These are phyloP conservation scores for Labeo rohita DNA, from an alignment of 2,113 vertebrate species.

Conservation along the genomic window DNA sequence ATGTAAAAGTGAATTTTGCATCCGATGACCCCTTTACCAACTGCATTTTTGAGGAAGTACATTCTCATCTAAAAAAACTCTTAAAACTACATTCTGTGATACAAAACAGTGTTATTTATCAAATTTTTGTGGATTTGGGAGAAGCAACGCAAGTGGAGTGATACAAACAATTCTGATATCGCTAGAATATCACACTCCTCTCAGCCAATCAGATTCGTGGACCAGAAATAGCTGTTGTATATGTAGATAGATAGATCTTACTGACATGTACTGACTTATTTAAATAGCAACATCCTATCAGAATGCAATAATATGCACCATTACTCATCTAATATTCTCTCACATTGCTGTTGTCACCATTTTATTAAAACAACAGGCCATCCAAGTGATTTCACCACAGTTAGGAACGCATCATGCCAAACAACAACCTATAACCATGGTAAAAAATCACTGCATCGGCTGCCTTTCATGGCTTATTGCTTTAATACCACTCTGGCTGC, in stretches of 20 bases:
- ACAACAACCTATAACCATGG: neutral
- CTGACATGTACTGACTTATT: neutral
- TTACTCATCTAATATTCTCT: neutral
- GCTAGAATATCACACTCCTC: no score
- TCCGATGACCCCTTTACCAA: no score
- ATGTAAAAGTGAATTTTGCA: no score
- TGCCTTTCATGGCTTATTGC: slow-evolving; percentile 3
- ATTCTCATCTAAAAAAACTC: no score
- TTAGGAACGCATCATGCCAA: neutral
- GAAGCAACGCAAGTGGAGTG: no score
- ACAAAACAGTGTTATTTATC: no score
- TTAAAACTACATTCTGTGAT: no score
- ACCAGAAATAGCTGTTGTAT: no score
- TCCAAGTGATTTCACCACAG: neutral
- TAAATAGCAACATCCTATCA: neutral
- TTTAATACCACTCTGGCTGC: slow-evolving; percentile 10
- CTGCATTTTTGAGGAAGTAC: no score
- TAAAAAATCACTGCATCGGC: neutral
- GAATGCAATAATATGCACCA: neutral
- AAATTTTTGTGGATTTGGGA: no score
- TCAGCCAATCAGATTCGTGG: no score
- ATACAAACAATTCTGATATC: no score
- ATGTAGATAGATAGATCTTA: neutral
- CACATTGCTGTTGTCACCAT: neutral
- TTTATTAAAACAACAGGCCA: neutral